Conservation (phyloP, 2,113 vertebrate species). For the Clarias magur region DNA sequence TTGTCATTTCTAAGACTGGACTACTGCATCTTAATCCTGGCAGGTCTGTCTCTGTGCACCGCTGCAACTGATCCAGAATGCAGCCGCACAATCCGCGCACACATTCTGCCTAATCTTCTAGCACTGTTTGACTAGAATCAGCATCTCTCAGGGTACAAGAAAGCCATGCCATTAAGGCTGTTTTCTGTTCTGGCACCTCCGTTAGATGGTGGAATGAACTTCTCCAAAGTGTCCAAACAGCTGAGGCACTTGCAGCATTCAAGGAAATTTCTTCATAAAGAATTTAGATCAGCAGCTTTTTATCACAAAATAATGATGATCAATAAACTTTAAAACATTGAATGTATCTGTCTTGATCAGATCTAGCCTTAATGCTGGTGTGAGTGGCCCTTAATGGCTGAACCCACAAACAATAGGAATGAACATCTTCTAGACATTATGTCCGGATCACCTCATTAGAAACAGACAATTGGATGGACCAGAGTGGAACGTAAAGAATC, state of each 20-base stretch:
- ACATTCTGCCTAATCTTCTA: not conserved
- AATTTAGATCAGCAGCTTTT: too few relatives aligned
- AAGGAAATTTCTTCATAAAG: too few relatives aligned
- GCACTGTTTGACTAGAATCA: not conserved
- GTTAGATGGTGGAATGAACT: not conserved
- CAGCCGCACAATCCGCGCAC: not conserved
- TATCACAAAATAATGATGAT: not conserved
- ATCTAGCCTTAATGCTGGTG: not conserved
- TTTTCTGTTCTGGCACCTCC: not conserved
- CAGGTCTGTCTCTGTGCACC: too few relatives aligned
- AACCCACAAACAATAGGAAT: not conserved
- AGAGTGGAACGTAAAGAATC: not conserved
- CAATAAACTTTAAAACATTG: not conserved
- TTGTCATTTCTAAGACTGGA: not conserved
- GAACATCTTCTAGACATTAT: not conserved
- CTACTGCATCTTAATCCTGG: not conserved
- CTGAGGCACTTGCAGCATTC: not conserved
- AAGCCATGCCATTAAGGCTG: not conserved
- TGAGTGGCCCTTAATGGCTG: not conserved
- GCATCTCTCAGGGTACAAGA: not conserved
- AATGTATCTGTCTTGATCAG: not conserved
- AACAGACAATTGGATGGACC: not conserved
- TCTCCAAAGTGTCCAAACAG: not conserved
- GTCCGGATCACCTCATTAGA: constrained; percentile 7
- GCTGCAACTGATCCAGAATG: too few relatives aligned